Conservation (phyloP, 2,888 invertebrate genomes). For the Amphimallon solstitiale region DNA sequence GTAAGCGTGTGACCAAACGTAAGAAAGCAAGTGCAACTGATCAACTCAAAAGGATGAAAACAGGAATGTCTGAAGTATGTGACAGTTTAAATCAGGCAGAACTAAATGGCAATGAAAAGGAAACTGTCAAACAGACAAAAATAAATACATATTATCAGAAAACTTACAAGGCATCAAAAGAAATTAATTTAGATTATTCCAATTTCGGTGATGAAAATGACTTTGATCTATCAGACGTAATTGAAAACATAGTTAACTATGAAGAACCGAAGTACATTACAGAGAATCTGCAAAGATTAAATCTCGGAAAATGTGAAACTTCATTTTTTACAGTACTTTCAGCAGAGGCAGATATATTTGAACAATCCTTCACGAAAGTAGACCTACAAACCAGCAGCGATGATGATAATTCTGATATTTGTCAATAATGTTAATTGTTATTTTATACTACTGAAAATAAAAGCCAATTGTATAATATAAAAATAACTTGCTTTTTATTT, state of each 20-base stretch:
- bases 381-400: constrained; percentile 44
- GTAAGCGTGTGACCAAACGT: constrained; percentile 51
- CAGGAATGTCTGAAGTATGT: neutral
- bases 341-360: constrained; percentile 70
- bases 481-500: constrained; percentile 17
- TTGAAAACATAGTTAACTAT: constrained; percentile 64
- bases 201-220: constrained; percentile 61
- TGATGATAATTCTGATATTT: constrained; percentile 27
- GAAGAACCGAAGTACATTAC: constrained; percentile 49
- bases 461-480: neutral
- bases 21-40: constrained; percentile 50
- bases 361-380: constrained; percentile 64
- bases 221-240: constrained; percentile 66
- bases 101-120: neutral
- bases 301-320: constrained; percentile 45
- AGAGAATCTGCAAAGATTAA: constrained; percentile 45
- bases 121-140: constrained; percentile 42
- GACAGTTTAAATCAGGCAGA: constrained; percentile 20
- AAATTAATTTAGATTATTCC: constrained; percentile 52
- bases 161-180: constrained; percentile 48
- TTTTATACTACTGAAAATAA: neutral
- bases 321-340: constrained; percentile 54
- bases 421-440: constrained; percentile 11
- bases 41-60: constrained; percentile 35
- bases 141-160: constrained; percentile 55